These are phyloP conservation scores for Platysternon megacephalum DNA, from an alignment of 2,113 vertebrate species.

Conservation along the genomic window DNA sequence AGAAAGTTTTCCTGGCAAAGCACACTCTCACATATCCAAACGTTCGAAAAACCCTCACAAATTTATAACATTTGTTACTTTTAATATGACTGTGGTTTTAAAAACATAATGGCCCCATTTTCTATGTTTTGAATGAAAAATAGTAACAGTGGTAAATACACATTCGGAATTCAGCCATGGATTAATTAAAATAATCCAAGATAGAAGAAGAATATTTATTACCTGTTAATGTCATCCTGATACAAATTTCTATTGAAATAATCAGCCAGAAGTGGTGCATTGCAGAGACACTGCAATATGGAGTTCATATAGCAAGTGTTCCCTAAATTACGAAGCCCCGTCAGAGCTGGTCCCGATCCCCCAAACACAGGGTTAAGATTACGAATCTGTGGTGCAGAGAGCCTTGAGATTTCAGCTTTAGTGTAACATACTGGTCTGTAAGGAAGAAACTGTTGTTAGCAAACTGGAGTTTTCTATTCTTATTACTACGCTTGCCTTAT, in stretches of 20 bases:
- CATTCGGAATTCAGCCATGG: neutral
- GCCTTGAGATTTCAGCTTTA: constrained; percentile 92
- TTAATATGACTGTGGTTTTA: neutral
- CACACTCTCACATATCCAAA: fast-evolving
- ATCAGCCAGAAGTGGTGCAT: constrained; percentile 90
- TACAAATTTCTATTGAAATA: constrained; percentile 96
- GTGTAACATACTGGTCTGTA: constrained; percentile 78
- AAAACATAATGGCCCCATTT: neutral
- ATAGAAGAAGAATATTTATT: neutral
- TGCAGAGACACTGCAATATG: constrained; percentile 96
- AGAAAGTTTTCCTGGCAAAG: neutral
- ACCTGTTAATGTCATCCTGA: constrained; percentile 97
- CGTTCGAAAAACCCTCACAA: neutral
- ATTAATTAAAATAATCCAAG: neutral
- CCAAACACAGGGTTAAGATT: constrained; percentile 96
- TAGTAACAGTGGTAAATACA: neutral
- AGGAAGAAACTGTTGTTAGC: constrained; percentile 4
- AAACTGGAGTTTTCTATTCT: neutral
- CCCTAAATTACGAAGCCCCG: constrained; percentile 95
- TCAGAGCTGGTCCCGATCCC: constrained; percentile 90
- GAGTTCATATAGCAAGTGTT: constrained; percentile 99
- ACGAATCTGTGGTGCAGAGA: constrained; percentile 93
- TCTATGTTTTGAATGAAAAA: neutral
- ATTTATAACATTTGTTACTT: neutral
- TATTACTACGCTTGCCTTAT: neutral